phyloP scores from a whole-genome alignment of 1,140 invertebrate genomes.

The Ericerus pela region DNA sequence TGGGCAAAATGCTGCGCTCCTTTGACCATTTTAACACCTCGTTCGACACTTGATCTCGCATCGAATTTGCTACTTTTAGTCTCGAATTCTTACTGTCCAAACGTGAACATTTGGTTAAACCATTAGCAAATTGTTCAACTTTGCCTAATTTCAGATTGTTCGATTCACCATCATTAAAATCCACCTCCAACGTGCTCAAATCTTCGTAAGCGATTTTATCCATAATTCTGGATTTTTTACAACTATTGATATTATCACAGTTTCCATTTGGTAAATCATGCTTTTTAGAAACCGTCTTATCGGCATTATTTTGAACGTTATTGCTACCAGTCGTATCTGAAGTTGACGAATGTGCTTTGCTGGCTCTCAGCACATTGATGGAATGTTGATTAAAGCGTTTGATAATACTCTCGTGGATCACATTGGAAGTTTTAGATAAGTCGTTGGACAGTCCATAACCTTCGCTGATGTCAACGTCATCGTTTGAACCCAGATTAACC shows the following conservation, averaged over 20 bases:
- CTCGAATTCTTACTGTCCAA: slow-evolving; percentile 13
- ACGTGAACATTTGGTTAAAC: slow-evolving; percentile 14
- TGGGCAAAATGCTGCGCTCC: slow-evolving; percentile 17
- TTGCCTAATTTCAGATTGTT: slow-evolving; percentile 17
- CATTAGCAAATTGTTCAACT: slow-evolving; percentile 18
- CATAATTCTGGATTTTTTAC: slow-evolving; percentile 29
- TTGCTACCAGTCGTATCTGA: slow-evolving; percentile 21
- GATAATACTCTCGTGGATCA: slow-evolving; percentile 34
- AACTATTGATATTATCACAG: slow-evolving; percentile 25
- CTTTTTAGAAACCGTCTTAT: slow-evolving; percentile 18
- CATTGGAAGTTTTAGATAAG: slow-evolving; percentile 46
- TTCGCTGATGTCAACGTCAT: slow-evolving; percentile 57
- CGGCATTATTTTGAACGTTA: slow-evolving; percentile 28
- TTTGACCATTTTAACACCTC: slow-evolving; percentile 19
- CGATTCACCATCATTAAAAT: slow-evolving; percentile 11
- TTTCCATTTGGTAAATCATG: slow-evolving; percentile 23
- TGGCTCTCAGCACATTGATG: slow-evolving; percentile 85
- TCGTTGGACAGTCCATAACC: slow-evolving; percentile 42
- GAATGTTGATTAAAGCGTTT: slow-evolving; percentile 86
- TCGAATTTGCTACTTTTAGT: slow-evolving; percentile 15
- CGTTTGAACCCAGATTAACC: slow-evolving; percentile 63
- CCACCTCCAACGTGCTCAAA: slow-evolving; percentile 8
- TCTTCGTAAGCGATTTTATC: slow-evolving; percentile 18
- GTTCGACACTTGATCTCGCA: slow-evolving; percentile 17
- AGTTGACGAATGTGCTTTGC: slow-evolving; percentile 25